Evolutionary conservation across 2,113 vertebrate genomes (phyloP), one percentile per base, ranked within the genome.

Genomic region (Mesembrinibis cayennensis): DNA sequence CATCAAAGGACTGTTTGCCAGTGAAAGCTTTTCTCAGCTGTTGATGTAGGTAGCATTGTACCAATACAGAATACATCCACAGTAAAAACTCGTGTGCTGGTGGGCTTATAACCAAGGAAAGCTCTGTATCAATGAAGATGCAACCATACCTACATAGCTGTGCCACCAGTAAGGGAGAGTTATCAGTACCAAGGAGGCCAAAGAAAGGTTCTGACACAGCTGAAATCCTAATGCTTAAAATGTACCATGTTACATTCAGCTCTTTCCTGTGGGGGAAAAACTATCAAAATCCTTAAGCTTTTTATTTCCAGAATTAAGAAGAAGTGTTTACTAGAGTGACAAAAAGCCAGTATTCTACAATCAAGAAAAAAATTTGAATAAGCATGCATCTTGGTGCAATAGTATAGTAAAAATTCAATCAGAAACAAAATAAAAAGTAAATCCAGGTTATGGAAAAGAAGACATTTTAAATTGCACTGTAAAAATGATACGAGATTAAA

Each of bases 51-150:
- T 23, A 79, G 40, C 34, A 38, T 30, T 5, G 12, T 27, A 82
- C 11, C 50, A 34, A 42, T 19, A 47, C 4, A 45, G n/a, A 84
- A 69, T 9, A 71, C 4, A 53, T 2, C 19, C 0, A 3, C 13
- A 13, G 34, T 3, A 61, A 65, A 78, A 95, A 82, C 21, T 12
- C 3, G 0, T 12, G 9, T 52, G 16, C 23, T 1, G 0, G 16
- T 16, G 15, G 32, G 25, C 25, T 70, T 61, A 3, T 42, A 77
- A 55, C 20, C 0, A 1, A 52, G 55, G 27, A 61, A 58, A 49
- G 4, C 2, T 25, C 63, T 30, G 9, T 30, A 49, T 29, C 18
- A 21, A 13, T n/a, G 29, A 34, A 74, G 15, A 73, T 32, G 14
- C 0, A 71, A 40, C 16, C 16, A 16, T 11, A 69, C 7, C 30